Conservation (phyloP, 2,113 vertebrate genomes). For the Eolophus roseicapilla region DNA sequence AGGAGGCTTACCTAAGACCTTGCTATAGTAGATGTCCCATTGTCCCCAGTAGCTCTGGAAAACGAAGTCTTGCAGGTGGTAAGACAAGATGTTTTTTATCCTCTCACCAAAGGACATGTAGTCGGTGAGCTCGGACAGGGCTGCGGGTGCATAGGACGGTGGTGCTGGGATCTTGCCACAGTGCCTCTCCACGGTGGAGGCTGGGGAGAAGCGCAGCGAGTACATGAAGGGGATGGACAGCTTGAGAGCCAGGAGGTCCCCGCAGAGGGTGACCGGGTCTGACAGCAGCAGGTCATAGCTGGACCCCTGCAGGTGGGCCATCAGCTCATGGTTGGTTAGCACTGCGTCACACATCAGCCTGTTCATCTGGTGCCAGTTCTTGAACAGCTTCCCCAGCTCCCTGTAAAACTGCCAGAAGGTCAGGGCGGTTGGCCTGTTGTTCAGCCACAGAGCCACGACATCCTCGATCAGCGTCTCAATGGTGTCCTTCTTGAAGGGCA, state of each 20-base stretch:
- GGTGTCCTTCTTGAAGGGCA: slow-evolving; percentile 46
- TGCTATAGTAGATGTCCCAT: slow-evolving; percentile 75
- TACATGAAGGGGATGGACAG: slow-evolving; percentile 75
- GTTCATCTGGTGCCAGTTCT: slow-evolving; percentile 18
- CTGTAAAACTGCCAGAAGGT: slow-evolving; percentile 73
- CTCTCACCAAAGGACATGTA: slow-evolving; percentile 73
- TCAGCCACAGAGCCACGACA: slow-evolving; percentile 67
- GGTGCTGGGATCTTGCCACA: slow-evolving; percentile 75
- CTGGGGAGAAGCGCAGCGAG: slow-evolving; percentile 72
- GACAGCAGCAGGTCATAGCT: slow-evolving; percentile 71
- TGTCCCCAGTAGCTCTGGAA: slow-evolving; percentile 71
- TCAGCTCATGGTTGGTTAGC: slow-evolving; percentile 58
- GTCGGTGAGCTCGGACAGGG: slow-evolving; percentile 77
- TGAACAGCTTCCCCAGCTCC: slow-evolving; percentile 54
- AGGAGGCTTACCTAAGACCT: slow-evolving; percentile 72
- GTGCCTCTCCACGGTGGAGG: slow-evolving; percentile 72
- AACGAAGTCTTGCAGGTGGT: slow-evolving; percentile 71
- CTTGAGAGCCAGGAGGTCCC: slow-evolving; percentile 75
- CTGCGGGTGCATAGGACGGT: slow-evolving; percentile 64
- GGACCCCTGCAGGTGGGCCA: slow-evolving; percentile 61
- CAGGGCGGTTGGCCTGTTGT: slow-evolving; percentile 63
- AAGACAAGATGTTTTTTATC: slow-evolving; percentile 73
- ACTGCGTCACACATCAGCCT: slow-evolving; percentile 63
- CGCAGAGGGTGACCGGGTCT: slow-evolving; percentile 70
- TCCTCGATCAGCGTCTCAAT: slow-evolving; percentile 19